Conservation (phyloP, 2,888 invertebrate species). For the Epirrhoe alternata region DNA sequence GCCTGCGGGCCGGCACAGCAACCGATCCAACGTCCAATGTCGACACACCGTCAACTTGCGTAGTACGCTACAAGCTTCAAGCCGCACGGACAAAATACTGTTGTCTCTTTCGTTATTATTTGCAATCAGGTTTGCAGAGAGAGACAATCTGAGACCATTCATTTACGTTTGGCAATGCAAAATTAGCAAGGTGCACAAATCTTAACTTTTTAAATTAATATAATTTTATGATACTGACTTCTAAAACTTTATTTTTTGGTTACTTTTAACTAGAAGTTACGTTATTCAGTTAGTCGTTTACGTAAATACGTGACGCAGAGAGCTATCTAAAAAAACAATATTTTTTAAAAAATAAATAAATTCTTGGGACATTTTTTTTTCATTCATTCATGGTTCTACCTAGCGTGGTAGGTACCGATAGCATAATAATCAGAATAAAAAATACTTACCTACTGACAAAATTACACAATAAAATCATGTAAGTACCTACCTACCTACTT, state of each 20-base stretch:
- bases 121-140: conserved; percentile 46
- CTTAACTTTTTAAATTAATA: background rate
- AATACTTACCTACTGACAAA: too few relatives aligned
- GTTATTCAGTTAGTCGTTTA: too few relatives aligned
- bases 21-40: conserved; percentile 84
- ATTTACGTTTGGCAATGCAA: conserved; percentile 80
- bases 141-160: conserved; percentile 73
- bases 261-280: too few relatives aligned
- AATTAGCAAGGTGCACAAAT: conserved; percentile 37
- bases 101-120: conserved; percentile 65
- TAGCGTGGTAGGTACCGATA: background rate
- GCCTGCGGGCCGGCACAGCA: conserved; percentile 61
- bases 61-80: conserved; percentile 77
- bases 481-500: too few relatives aligned
- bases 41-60: conserved; percentile 84
- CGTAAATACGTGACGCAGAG: too few relatives aligned
- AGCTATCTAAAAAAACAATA: too few relatives aligned
- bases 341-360: too few relatives aligned
- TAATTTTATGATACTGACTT: too few relatives aligned
- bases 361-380: too few relatives aligned
- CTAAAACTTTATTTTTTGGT: too few relatives aligned
- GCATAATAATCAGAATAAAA: background rate
- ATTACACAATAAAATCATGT: too few relatives aligned
- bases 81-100: conserved; percentile 47
- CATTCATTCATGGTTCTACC: background rate